Evolutionary conservation across 37 sponge, comb jelly and placozoan species (phyloP).

Genomic region (Haliclona indistincta): DNA sequence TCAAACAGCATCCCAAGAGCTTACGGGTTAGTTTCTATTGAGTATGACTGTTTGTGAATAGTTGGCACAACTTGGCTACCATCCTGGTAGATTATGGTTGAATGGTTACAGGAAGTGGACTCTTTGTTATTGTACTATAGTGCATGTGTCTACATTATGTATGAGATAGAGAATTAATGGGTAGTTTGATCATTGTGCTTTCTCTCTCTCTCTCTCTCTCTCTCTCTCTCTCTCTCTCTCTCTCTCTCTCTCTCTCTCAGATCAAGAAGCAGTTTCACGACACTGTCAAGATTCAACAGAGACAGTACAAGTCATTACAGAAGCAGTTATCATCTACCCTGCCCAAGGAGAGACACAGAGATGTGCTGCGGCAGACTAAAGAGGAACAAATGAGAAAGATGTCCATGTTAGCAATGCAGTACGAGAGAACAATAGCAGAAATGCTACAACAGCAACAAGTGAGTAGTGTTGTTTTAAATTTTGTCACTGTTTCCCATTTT

Average conservation of each 20-base stretch:
- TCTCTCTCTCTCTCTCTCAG: slow-evolving; percentile 25
- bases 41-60: too few relatives aligned
- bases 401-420: slow-evolving; percentile 92
- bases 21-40: slow-evolving; percentile 51
- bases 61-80: too few relatives aligned
- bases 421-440: slow-evolving; percentile 95
- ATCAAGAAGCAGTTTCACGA: slow-evolving; percentile 92
- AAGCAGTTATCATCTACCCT: slow-evolving; percentile 80
- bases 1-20: slow-evolving; percentile 96
- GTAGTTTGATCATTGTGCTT: too few relatives aligned
- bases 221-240: slow-evolving; percentile 1
- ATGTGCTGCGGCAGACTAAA: slow-evolving; percentile 85
- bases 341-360: slow-evolving; percentile 91
- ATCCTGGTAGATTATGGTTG: too few relatives aligned
- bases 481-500: not conserved
- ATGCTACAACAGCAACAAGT: slow-evolving; percentile 94
- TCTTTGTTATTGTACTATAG: too few relatives aligned
- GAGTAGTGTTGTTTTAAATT: too few relatives aligned
- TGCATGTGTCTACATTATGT: too few relatives aligned
- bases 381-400: slow-evolving; percentile 96
- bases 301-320: slow-evolving; percentile 95
- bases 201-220: slow-evolving; percentile 7
- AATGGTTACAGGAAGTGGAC: too few relatives aligned
- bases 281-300: slow-evolving; percentile 79
- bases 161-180: too few relatives aligned